Conservation (phyloP, 2,797 vertebrate genomes). For the Hypotaenidia okinawae region DNA sequence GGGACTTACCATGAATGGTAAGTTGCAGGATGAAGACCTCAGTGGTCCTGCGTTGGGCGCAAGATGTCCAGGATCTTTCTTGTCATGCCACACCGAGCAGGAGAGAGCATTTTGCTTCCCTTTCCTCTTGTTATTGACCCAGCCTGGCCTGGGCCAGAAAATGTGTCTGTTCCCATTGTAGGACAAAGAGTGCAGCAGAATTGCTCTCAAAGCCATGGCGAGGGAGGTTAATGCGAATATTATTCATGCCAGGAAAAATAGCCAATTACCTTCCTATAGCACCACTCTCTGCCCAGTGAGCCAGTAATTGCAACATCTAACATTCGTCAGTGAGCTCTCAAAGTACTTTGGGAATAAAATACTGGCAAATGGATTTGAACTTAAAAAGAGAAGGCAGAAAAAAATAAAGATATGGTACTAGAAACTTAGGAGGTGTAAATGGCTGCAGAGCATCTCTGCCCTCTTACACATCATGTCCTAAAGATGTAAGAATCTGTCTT, state of each 20-base stretch:
- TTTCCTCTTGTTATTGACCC: not conserved
- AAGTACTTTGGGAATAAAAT: slow-evolving; percentile 23
- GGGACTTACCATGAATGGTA: not conserved
- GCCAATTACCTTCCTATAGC: slow-evolving; percentile 61
- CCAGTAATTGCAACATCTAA: slow-evolving; percentile 54
- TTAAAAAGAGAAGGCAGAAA: not conserved
- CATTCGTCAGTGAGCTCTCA: slow-evolving; percentile 34
- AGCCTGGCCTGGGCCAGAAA: not conserved
- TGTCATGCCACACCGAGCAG: not conserved
- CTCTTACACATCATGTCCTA: not conserved
- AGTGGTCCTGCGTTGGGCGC: not conserved
- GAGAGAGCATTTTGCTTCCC: not conserved
- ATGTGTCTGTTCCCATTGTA: not conserved
- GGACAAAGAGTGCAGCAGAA: not conserved
- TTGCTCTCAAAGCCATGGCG: not conserved
- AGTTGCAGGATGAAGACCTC: not conserved
- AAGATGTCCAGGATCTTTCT: not conserved
- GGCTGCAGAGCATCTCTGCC: not conserved
- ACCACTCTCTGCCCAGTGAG: slow-evolving; percentile 51
- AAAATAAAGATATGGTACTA: not conserved
- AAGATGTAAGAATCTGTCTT: not conserved
- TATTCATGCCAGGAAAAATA: slow-evolving; percentile 70
- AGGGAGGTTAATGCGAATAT: slow-evolving; percentile 39
- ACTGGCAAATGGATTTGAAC: not conserved
- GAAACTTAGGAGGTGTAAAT: not conserved